Evolutionary conservation across 2,888 invertebrate species (phyloP), one percentile per base, ranked within the genome.

Genomic region (Melanostoma mellinum): DNA sequence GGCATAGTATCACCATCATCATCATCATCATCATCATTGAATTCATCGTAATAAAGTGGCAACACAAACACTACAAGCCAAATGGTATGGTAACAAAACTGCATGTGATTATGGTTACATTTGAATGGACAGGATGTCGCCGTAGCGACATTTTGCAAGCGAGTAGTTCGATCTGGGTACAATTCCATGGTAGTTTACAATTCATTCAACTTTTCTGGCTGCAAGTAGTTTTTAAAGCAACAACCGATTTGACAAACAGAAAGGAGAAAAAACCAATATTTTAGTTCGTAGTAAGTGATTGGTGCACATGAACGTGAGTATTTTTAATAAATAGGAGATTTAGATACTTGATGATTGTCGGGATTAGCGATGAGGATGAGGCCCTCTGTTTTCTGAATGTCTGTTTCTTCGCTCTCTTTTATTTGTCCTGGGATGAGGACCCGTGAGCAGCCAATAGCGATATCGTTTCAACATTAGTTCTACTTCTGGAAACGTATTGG

Each of bases 81-180:
- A 42, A 30, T 63, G 56, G 55, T 58, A 46, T 58, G 58, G 63
- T 78, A 10, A 42, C 40, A 55, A 44, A 36, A 53, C 65, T 55
- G 53, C 36, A 63, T 68, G 67, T 56, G 56, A 56, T 30, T 69
- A n/a, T 42, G 35, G 40, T 53, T 56, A 44, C 61, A 72, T 76
- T 72, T 68, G 63, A 73, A 78, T 69, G 82, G 78, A 78, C 77
- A 67, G 69, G 81, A 82, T 77, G 77, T 77, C 68, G 77, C 65
- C 67, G 53, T 63, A 58, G 76, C 63, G 68, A 78, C 56, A 78
- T 69, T 63, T 78, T 65, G 48, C 74, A 65, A 84, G 50, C 58
- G 74, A 74, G 67, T 56, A 77, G 68, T 68, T 48, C 40, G 67
- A 35, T 63, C 10, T 32, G 35, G 4, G 33, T 60, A 40, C 46